Conservation (phyloP, 2,113 vertebrate species). For the Dipodomys ordii region DNA sequence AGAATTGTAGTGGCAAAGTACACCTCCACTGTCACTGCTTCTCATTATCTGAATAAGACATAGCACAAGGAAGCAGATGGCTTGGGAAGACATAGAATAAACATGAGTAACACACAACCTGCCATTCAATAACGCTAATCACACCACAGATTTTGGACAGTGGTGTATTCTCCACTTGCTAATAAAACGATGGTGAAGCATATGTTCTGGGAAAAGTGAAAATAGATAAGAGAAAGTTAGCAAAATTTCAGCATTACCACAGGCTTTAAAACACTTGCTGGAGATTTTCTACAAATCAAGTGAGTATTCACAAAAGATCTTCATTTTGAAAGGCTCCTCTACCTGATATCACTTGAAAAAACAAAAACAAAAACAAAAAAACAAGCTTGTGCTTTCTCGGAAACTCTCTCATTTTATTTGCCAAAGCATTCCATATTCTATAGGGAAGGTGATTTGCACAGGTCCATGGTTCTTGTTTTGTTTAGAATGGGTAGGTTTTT, state of each 20-base stretch:
- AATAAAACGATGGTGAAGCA: conserved; percentile 76
- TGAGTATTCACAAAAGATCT: not conserved
- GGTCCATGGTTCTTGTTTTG: conserved; percentile 28
- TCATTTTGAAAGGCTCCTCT: not conserved
- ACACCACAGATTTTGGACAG: conserved; percentile 76
- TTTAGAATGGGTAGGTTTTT: conserved; percentile 14
- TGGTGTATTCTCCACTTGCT: conserved; percentile 62
- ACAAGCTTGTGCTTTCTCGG: not conserved
- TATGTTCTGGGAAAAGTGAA: conserved; percentile 67
- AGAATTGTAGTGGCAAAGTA: not conserved
- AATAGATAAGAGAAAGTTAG: conserved; percentile 77
- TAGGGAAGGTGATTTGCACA: not conserved
- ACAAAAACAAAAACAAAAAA: not conserved
- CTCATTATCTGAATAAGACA: conserved; percentile 77
- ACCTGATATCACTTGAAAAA: not conserved
- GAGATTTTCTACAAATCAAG: not conserved
- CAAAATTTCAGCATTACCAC: conserved; percentile 57
- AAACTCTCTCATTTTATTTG: conserved; percentile 6
- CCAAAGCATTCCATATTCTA: not conserved
- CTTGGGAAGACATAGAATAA: conserved; percentile 82
- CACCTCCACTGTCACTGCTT: conserved; percentile 62
- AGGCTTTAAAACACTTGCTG: conserved; percentile 42
- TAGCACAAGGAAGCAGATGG: conserved; percentile 79
- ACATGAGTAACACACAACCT: conserved; percentile 76
- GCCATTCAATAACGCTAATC: conserved; percentile 73